Evolutionary conservation across 2,113 vertebrate genomes (phyloP).

Genomic region (Xenopus laevis): DNA sequence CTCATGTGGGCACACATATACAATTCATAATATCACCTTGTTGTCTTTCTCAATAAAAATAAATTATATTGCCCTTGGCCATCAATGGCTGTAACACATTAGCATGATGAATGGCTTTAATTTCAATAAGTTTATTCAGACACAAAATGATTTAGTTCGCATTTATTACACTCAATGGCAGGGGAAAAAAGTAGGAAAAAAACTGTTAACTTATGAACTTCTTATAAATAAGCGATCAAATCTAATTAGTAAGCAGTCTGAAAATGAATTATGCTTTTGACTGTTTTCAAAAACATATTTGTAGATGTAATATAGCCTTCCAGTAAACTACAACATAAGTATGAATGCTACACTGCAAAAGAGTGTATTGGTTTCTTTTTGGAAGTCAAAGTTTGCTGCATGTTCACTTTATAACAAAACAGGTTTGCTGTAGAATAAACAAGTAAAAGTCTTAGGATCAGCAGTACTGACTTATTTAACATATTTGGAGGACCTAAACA

Average conservation of each 20-base stretch:
- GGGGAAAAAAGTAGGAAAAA: slow-evolving; percentile 9
- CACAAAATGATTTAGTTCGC: slow-evolving; percentile 21
- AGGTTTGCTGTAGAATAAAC: no score
- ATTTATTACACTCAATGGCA: slow-evolving; percentile 36
- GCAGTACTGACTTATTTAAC: no score
- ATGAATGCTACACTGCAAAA: not conserved
- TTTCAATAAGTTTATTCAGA: slow-evolving; percentile 72
- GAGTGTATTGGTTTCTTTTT: no score
- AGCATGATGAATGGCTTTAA: slow-evolving; percentile 79
- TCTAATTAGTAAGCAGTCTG: slow-evolving; percentile 25
- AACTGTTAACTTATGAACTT: slow-evolving; percentile 14
- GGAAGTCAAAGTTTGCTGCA: no score
- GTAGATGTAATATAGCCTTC: not conserved
- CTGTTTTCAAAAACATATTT: no score
- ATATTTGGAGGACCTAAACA: no score
- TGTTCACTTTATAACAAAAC: no score
- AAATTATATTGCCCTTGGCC: slow-evolving; percentile 59
- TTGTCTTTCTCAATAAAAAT: slow-evolving; percentile 54
- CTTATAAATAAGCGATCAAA: slow-evolving; percentile 25
- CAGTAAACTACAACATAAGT: not conserved
- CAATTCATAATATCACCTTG: slow-evolving; percentile 38
- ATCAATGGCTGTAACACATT: slow-evolving; percentile 62
- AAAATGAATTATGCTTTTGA: not conserved
- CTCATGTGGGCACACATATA: no score
- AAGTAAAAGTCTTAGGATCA: no score